Conservation (phyloP, 2,113 vertebrate genomes). For the Tupaia tana region DNA sequence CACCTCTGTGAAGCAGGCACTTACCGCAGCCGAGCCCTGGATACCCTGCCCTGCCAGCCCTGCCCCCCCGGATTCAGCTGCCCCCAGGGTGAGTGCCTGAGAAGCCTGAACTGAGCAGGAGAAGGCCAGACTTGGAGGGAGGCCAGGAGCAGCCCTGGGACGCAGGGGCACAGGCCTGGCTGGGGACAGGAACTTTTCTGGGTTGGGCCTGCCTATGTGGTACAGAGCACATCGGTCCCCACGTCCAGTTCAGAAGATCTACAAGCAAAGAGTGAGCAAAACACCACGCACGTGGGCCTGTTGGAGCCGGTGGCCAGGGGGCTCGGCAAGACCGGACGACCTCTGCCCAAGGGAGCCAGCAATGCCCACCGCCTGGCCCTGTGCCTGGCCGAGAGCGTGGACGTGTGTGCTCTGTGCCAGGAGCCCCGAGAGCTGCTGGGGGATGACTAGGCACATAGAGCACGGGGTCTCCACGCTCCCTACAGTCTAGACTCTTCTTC, state of each 20-base stretch:
- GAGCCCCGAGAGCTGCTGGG: neutral
- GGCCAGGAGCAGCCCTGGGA: neutral
- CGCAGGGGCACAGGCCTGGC: neutral
- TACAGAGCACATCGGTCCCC: neutral
- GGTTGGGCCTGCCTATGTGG: neutral
- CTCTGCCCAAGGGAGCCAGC: neutral
- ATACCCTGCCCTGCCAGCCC: slow-evolving; percentile 85
- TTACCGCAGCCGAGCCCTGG: slow-evolving; percentile 83
- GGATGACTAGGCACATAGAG: too few species aligned
- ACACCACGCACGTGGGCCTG: rapidly evolving
- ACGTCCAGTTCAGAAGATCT: neutral
- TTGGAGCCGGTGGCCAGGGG: too few species aligned
- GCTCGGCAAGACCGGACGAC: neutral
- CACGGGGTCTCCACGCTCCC: neutral
- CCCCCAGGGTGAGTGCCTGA: slow-evolving; percentile 85
- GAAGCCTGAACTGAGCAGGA: too few species aligned
- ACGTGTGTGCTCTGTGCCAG: neutral
- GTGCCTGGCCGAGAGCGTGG: neutral
- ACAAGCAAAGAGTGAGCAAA: neutral
- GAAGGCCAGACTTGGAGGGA: rapidly evolving
- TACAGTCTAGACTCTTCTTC: neutral
- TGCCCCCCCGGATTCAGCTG: slow-evolving; percentile 94
- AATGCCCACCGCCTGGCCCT: too few species aligned
- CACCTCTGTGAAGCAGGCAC: slow-evolving; percentile 89
- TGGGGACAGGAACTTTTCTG: neutral